A percentile compares a stretch with the other conserved stretches of the same genome.
phyloP scores from a whole-genome alignment of 1,140 invertebrate species.

The Littorina saxatilis region DNA sequence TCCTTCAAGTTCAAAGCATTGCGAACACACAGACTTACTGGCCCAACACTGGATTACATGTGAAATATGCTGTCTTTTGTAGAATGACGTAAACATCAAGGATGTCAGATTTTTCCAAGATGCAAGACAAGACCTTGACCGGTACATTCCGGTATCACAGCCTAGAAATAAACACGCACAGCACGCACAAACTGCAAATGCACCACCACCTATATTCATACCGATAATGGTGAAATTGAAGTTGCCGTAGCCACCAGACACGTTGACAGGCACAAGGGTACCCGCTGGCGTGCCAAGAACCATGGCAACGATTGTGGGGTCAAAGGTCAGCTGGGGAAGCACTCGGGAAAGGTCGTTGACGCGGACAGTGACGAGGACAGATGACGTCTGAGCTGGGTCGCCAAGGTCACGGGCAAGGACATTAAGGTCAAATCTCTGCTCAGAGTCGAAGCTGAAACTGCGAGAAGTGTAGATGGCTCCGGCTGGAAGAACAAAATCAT shows the following conservation, averaged over 20 bases:
- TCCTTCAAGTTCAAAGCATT: too few species aligned
- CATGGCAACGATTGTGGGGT: conserved; percentile 79
- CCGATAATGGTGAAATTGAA: conserved; percentile 38
- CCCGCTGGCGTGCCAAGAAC: conserved; percentile 91
- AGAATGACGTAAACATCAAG: too few species aligned
- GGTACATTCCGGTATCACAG: too few species aligned
- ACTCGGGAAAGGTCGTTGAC: conserved; percentile 55
- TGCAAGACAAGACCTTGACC: too few species aligned
- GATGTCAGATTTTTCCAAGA: too few species aligned
- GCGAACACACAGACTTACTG: too few species aligned
- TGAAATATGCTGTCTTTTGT: too few species aligned
- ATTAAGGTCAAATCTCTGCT: conserved; percentile 41
- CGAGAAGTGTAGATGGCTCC: conserved; percentile 44
- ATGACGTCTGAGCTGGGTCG: conserved; percentile 37
- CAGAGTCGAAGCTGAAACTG: conserved; percentile 38
- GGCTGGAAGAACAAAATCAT: conserved; percentile 22
- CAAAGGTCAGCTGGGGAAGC: conserved; percentile 69
- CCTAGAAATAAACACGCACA: too few species aligned
- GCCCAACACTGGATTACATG: too few species aligned
- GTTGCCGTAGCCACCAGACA: conserved; percentile 78
- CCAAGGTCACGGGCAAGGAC: conserved; percentile 52
- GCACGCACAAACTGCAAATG: too few species aligned
- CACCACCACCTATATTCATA: too few species aligned
- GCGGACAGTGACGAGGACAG: conserved; percentile 24
- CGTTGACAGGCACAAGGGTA: conserved; percentile 84